phyloP scores from a whole-genome alignment of 64 coral and sea anemone species.

The Montipora efflorescens region DNA sequence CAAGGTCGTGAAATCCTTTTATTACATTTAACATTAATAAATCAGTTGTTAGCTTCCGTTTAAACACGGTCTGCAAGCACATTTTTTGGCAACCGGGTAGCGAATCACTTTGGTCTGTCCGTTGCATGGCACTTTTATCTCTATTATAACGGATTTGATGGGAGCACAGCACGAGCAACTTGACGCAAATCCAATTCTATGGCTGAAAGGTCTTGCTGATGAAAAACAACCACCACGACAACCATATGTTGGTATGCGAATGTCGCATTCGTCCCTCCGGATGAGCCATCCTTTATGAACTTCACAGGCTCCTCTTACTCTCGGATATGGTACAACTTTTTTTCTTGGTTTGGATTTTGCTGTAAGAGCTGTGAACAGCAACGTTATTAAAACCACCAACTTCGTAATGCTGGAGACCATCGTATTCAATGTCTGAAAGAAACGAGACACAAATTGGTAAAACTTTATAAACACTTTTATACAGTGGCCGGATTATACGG shows the following conservation, averaged over 20 bases:
- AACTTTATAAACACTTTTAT: too few species aligned
- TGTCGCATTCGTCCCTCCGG: not conserved
- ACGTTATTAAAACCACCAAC: not conserved
- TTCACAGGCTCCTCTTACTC: not conserved
- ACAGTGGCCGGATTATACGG: too few species aligned
- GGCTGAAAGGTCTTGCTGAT: constrained; percentile 74
- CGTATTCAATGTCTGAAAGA: not conserved
- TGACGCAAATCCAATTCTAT: constrained; percentile 79
- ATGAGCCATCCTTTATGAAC: constrained; percentile 25
- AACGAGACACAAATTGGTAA: not conserved
- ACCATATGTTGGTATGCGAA: constrained; percentile 66
- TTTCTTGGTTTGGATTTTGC: not conserved
- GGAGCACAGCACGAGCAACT: constrained; percentile 94
- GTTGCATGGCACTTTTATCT: constrained; percentile 2
- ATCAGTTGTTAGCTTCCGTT: not conserved
- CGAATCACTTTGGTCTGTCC: constrained; percentile 43
- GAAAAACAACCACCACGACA: constrained; percentile 85
- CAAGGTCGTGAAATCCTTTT: not conserved
- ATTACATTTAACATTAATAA: not conserved
- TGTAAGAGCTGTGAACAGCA: not conserved
- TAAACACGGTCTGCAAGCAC: constrained; percentile 85
- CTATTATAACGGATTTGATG: constrained; percentile 29
- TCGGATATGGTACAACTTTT: not conserved
- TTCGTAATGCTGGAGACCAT: not conserved
- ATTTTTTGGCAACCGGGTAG: constrained; percentile 67